These are phyloP conservation scores for Myripristis jacobus DNA, from an alignment of 2,797 vertebrate genomes.

Conservation along the genomic window DNA sequence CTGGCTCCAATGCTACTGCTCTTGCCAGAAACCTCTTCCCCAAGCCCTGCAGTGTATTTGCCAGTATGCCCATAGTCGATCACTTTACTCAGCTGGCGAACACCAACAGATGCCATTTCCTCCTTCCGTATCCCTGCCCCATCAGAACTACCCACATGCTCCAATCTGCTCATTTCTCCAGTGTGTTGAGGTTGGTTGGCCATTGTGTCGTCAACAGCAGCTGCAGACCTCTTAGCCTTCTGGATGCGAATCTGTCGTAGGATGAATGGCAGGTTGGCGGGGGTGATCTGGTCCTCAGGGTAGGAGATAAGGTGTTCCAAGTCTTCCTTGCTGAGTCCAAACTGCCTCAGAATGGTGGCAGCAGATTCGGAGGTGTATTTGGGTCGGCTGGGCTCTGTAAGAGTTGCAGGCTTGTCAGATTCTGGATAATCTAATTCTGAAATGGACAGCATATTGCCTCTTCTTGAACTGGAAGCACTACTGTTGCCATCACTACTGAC, in stretches of 20 bases:
- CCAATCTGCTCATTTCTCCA: slow-evolving; percentile 19
- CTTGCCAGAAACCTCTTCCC: slow-evolving; percentile 62
- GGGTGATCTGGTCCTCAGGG: slow-evolving; percentile 93
- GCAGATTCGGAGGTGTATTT: slow-evolving; percentile 92
- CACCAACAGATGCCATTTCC: slow-evolving; percentile 27
- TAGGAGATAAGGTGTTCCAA: slow-evolving; percentile 93
- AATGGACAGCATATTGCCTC: slow-evolving; percentile 32
- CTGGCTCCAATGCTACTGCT: no score
- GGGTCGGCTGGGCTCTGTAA: slow-evolving; percentile 55
- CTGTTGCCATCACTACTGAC: slow-evolving; percentile 15
- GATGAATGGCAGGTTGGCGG: slow-evolving; percentile 93
- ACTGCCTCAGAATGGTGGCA: slow-evolving; percentile 91
- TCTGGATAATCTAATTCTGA: slow-evolving; percentile 48
- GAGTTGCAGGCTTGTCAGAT: slow-evolving; percentile 1
- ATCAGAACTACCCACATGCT: slow-evolving; percentile 39
- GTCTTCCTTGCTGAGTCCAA: slow-evolving; percentile 94
- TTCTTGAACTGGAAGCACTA: slow-evolving; percentile 24
- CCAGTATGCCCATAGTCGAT: slow-evolving; percentile 95
- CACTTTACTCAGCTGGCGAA: slow-evolving; percentile 87
- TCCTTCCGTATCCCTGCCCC: background rate
- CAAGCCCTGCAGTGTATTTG: slow-evolving; percentile 83
- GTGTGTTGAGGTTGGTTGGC: slow-evolving; percentile 19
- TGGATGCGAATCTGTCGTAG: slow-evolving; percentile 90
- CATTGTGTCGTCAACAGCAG: slow-evolving; percentile 32
- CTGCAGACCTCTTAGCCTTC: slow-evolving; percentile 82